These are phyloP conservation scores for Venturia canescens DNA, from an alignment of 1,140 invertebrate species.

Conservation along the genomic window DNA sequence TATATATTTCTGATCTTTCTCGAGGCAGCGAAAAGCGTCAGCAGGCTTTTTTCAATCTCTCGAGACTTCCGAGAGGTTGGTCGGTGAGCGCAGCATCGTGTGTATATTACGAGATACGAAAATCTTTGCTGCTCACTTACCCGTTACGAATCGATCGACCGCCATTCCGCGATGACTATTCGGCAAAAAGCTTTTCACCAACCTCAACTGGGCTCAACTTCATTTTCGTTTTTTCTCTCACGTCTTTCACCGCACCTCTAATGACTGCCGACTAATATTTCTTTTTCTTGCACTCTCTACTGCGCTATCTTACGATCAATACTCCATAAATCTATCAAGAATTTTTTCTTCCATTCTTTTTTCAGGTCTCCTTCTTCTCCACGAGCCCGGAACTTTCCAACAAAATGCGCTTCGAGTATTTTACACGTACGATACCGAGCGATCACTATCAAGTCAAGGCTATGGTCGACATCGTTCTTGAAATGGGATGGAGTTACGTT, in stretches of 20 bases:
- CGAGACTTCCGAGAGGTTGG: background rate
- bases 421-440: constrained; percentile 95
- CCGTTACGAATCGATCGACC: background rate
- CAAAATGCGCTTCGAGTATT: constrained; percentile 96
- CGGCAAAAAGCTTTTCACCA: background rate
- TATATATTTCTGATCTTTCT: background rate
- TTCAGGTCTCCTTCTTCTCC: constrained; percentile 96
- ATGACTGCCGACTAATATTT: background rate
- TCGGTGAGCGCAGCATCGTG: background rate
- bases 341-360: constrained; percentile 50
- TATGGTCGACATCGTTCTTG: constrained; percentile 95
- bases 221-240: background rate
- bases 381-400: constrained; percentile 96
- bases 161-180: background rate
- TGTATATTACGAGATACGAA: background rate
- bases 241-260: background rate
- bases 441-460: constrained; percentile 96
- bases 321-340: background rate
- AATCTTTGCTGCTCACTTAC: background rate
- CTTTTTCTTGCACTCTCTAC: background rate
- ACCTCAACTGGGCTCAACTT: background rate
- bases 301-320: background rate
- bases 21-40: constrained; percentile 5
- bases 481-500: constrained; percentile 94
- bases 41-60: background rate